Base-by-base conservation (phyloP, 2,888 invertebrate species). In the Seladonia tumulorum region DNA sequence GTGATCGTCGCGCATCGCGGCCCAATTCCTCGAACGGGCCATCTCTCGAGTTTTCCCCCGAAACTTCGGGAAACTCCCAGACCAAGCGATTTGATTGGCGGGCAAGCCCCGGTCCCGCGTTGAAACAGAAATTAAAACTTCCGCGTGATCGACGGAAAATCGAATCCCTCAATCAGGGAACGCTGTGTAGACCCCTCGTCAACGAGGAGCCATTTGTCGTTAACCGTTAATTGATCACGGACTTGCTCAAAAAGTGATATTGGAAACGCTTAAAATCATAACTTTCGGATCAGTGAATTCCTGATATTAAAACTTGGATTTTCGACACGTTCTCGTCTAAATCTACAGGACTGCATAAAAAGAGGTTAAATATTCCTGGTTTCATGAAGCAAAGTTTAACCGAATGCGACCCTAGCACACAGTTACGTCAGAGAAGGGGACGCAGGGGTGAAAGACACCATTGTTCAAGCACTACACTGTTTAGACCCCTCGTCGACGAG, bases 1-100 rank as follows among this genome's bases (percentile, higher is more conserved):
- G 22, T 60, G 85, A 85, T 88, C 82, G 85, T 71, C 80, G 78
- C 76, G 74, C 82, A 68, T 88, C 81, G 75, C 79, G 70, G 80
- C 63, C 60, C 79, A 78, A 78, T 84, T 84, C 73, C 73, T 81
- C 77, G 49, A 82, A 82, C 78, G 25, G 45, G n/a, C 72, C 63
- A 16, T 57, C 72, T 45, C 76, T 82, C 60, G 42, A 82, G 77
- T 81, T 82, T 77, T 74, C 72, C 60, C 68, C 60, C 68, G 63
- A 35, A 53, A 42, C 66, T 79, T 79, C n/a, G 53, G 14, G 1
- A 53, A 85, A 79, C 74, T 85, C 76, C 60, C 35, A 10, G n/a
- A 10, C 39, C 35, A 45, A 29, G 49, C 74, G n/a, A 75, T 75
- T 68, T 74, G 75, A 75, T 70, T 49, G 53, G 12, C 49, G 42